Base-by-base conservation (phyloP, 2,888 invertebrate genomes). In the Drosophila histrio region DNA sequence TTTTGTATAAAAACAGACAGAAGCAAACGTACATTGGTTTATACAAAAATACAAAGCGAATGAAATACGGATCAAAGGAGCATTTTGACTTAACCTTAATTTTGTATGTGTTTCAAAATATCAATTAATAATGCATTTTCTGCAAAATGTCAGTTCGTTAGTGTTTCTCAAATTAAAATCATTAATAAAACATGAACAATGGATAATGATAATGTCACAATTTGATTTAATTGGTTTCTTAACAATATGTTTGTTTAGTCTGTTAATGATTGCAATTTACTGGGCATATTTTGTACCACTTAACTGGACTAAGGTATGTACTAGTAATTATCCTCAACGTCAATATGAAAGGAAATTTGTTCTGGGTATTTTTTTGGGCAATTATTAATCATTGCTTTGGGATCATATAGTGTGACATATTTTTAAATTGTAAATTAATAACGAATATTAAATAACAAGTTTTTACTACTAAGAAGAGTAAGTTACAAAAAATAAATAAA, bases 251-350 rank as follows among this genome's bases (percentile, higher is more conserved):
- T 30, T 44, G 1, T 0, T 52, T 7, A 24, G 72, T 39, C 2
- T 62, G 11, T 3, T 72, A 5, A 9, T 21, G 11, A 2, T 59
- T 6, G 22, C 39, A 17, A 22, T 74, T 15, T 89, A 88, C 60
- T 89, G 88, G 88, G 8, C 88, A 15, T 77, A 83, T 69, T 89
- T 69, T 61, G 63, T 86, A 13, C 89, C 90, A 9, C 60, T 77
- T 24, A 76, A 77, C 63, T 89, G 89, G 88, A 79, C 53, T 19
- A 80, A 78, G 81, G 90, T 90, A 87, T 34, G 81, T 74, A 47
- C 39, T n/a, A n/a, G n/a, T n/a, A 24, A 15, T n/a, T 24, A 17
- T 11, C 7, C 7, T 43, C 2, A 2, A 11, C n/a, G n/a, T 9
- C 11, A 24, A 15, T 15, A 21, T 39, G 4, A 39, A 21, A 7